Conservation (phyloP, 2,113 vertebrate genomes). For the Boulengeromyrus knoepffleri region DNA sequence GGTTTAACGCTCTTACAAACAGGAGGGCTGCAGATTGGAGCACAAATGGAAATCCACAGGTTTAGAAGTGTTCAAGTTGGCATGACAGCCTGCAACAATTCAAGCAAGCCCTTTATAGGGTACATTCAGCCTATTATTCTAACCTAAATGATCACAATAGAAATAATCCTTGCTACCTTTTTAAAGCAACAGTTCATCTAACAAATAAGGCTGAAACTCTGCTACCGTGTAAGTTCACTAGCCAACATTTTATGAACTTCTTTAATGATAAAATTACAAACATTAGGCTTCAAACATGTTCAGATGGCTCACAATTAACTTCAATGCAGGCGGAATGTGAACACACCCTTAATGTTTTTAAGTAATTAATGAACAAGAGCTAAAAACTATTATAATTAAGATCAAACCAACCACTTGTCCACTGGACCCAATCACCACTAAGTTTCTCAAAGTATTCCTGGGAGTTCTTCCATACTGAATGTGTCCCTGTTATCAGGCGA, state of each 20-base stretch:
- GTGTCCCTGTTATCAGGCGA: too few species aligned
- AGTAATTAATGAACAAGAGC: neutral
- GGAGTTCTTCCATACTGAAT: neutral
- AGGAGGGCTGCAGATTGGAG: neutral
- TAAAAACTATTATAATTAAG: neutral
- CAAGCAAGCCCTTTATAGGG: neutral
- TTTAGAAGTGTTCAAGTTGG: neutral
- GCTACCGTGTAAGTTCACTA: neutral
- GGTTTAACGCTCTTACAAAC: neutral
- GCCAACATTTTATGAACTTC: neutral
- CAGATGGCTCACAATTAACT: neutral
- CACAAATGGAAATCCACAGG: neutral
- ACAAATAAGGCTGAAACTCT: neutral
- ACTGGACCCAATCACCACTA: neutral
- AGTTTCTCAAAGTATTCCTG: neutral
- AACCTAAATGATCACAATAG: neutral
- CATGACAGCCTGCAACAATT: neutral
- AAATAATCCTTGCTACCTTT: neutral
- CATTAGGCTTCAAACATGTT: neutral
- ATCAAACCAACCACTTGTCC: too few species aligned
- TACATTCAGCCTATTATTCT: neutral
- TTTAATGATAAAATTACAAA: neutral
- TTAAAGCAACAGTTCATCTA: neutral
- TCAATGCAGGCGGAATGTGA: neutral
- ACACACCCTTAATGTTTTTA: neutral